phyloP scores from a whole-genome alignment of 2,888 invertebrate genomes.

The Philereme transversata region DNA sequence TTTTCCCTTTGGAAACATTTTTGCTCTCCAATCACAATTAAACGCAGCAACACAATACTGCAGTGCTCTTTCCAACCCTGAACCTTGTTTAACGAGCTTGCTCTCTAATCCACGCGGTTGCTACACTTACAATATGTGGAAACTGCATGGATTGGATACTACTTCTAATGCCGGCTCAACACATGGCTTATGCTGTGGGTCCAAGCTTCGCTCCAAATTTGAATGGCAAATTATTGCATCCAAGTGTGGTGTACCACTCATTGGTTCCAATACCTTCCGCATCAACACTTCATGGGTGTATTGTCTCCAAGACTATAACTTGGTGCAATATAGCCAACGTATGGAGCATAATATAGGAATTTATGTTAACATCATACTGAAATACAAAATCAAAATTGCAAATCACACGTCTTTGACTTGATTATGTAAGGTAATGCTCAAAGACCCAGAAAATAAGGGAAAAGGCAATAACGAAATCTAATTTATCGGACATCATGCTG shows the following conservation, averaged over 20 bases:
- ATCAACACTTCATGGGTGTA: too few relatives aligned
- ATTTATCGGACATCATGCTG: slow-evolving; percentile 8
- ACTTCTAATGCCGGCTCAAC: not conserved
- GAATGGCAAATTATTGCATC: too few relatives aligned
- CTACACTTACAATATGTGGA: slow-evolving; percentile 7
- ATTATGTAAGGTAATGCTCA: slow-evolving; percentile 8
- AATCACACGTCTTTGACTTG: slow-evolving; percentile 1
- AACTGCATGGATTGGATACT: not conserved
- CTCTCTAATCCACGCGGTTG: slow-evolving; percentile 16
- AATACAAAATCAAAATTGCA: not conserved
- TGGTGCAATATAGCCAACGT: too few relatives aligned
- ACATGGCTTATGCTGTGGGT: too few relatives aligned
- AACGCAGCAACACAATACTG: slow-evolving; percentile 8
- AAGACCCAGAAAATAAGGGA: slow-evolving; percentile 21
- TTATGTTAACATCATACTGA: not conserved
- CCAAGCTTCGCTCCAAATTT: too few relatives aligned
- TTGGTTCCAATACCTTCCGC: too few relatives aligned
- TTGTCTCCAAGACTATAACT: too few relatives aligned
- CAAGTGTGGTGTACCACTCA: too few relatives aligned
- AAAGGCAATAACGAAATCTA: slow-evolving; percentile 7
- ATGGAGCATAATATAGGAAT: too few relatives aligned
- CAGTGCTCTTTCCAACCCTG: slow-evolving; percentile 12
- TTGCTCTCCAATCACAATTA: slow-evolving; percentile 15
- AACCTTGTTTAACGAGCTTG: slow-evolving; percentile 22
- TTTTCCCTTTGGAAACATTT: slow-evolving; percentile 2